phyloP scores from a whole-genome alignment of 2,888 invertebrate genomes.

The Polia nebulosa region DNA sequence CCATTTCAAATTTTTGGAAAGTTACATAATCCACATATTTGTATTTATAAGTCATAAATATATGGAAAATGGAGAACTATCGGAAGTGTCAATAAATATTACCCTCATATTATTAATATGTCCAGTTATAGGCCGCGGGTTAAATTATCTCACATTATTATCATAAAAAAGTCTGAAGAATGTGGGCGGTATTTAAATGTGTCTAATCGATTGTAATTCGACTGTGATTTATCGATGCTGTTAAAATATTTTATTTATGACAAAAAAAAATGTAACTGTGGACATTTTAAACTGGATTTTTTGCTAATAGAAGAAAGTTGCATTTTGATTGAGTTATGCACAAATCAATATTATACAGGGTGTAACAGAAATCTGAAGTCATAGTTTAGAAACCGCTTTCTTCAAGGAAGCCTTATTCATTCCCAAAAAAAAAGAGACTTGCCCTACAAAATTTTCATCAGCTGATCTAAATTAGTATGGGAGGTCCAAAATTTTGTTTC shows the following conservation, averaged over 20 bases:
- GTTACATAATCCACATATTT: constrained; percentile 30
- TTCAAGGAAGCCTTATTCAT: no score
- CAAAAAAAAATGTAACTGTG: constrained; percentile 27
- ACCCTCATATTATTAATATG: constrained; percentile 24
- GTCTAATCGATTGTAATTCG: constrained; percentile 66
- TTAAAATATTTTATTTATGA: constrained; percentile 55
- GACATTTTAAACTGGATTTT: constrained; percentile 6
- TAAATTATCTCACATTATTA: constrained; percentile 50
- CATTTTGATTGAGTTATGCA: constrained; percentile 12
- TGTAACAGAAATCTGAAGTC: no score
- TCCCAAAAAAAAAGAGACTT: no score
- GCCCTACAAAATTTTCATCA: no score
- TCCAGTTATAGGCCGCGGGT: constrained; percentile 13
- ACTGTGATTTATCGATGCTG: constrained; percentile 62
- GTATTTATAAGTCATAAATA: constrained; percentile 11
- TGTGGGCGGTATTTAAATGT: constrained; percentile 65
- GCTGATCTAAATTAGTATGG: no score
- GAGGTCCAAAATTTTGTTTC: no score
- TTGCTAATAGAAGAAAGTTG: constrained; percentile 31
- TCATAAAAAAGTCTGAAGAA: constrained; percentile 56
- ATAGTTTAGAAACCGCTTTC: no score
- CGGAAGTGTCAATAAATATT: constrained; percentile 37
- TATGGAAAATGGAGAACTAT: constrained; percentile 32
- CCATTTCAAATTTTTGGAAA: constrained; percentile 24
- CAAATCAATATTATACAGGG: constrained; percentile 4